A percentile compares a stretch with the other conserved stretches of the same genome.
Conservation (phyloP, 64 coral and sea anemone genomes). For the Hydrozoanthus tunicans region DNA sequence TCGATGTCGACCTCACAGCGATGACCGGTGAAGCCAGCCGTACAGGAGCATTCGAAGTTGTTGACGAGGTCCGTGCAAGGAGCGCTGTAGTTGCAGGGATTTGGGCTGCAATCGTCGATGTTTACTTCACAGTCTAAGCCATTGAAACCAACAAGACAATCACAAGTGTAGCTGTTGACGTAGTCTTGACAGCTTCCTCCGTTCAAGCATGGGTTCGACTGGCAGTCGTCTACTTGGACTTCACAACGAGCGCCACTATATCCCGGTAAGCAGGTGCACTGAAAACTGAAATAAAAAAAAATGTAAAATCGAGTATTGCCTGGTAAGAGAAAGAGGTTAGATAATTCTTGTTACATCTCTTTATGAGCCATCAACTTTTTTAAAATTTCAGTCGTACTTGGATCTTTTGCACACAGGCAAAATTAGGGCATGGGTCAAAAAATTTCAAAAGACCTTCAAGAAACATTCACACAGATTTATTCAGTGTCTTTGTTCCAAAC, state of each 20-base stretch:
- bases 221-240: constrained; percentile 54
- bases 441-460: too few species aligned
- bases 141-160: constrained; percentile 41
- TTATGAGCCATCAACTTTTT: too few species aligned
- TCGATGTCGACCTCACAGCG: constrained; percentile 38
- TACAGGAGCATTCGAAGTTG: constrained; percentile 30
- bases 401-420: too few species aligned
- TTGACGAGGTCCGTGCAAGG: constrained; percentile 13
- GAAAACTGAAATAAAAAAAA: not conserved
- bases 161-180: constrained; percentile 56
- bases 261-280: not conserved
- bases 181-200: constrained; percentile 56
- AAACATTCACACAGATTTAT: too few species aligned
- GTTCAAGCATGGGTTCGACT: constrained; percentile 40
- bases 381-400: too few species aligned
- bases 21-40: constrained; percentile 4
- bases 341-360: too few species aligned
- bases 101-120: constrained; percentile 25
- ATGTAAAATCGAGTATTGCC: too few species aligned
- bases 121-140: constrained; percentile 54
- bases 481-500: too few species aligned
- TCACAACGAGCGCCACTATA: constrained; percentile 13
- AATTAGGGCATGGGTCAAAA: too few species aligned
- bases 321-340: too few species aligned
- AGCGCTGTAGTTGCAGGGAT: constrained; percentile 36